A percentile compares a stretch with the other conserved stretches of the same genome.
phyloP scores from a whole-genome alignment of 1,140 invertebrate genomes.

The Pantala flavescens region DNA sequence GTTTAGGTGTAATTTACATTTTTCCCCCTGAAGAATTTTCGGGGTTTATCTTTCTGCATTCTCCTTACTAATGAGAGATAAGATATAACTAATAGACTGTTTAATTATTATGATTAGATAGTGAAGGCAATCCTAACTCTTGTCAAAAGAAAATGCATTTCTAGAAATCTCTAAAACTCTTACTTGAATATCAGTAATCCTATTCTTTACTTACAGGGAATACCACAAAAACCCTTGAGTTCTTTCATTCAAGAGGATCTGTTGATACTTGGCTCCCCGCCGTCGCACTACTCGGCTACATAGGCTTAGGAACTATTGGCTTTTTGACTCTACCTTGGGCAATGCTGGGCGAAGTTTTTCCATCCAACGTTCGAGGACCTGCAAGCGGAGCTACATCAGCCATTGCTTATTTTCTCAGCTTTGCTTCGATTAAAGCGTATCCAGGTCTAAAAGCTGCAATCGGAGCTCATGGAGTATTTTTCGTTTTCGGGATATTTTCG shows the following conservation, averaged over 20 bases:
- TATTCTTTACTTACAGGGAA: neutral
- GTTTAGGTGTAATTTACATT: no score
- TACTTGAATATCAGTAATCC: no score
- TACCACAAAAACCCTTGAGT: neutral
- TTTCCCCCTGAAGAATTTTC: no score
- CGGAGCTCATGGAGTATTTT: constrained; percentile 52
- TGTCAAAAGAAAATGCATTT: no score
- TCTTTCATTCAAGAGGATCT: neutral
- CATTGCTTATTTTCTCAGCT: constrained; percentile 57
- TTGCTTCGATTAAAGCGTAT: constrained; percentile 63
- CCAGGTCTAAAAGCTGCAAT: constrained; percentile 43
- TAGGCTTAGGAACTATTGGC: constrained; percentile 49
- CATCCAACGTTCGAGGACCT: constrained; percentile 50
- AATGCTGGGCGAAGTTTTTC: constrained; percentile 64
- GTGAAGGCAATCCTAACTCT: no score
- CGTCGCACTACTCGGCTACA: constrained; percentile 43
- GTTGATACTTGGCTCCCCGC: constrained; percentile 35
- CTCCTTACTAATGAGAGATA: no score
- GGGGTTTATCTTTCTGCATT: no score
- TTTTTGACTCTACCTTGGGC: constrained; percentile 59
- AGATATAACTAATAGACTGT: no score
- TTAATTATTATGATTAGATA: no score
- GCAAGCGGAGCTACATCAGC: constrained; percentile 54
- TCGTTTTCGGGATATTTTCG: constrained; percentile 56
- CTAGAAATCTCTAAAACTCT: no score